Conservation (phyloP, 2,113 vertebrate species). For the Stegostoma tigrinum region DNA sequence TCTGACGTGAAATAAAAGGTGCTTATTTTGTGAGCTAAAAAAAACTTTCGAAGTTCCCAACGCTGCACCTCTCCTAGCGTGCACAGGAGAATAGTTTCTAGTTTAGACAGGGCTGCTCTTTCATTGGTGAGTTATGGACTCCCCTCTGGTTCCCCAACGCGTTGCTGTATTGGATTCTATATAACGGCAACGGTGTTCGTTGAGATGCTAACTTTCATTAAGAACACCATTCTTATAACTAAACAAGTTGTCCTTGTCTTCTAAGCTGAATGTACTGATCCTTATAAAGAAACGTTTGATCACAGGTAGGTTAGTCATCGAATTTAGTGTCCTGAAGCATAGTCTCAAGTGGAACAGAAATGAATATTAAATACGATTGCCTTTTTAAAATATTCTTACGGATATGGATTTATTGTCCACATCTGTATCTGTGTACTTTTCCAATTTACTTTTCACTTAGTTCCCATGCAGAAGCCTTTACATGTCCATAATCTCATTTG, state of each 20-base stretch:
- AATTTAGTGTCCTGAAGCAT: background rate
- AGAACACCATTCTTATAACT: background rate
- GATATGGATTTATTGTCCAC: background rate
- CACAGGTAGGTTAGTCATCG: background rate
- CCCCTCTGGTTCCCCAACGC: background rate
- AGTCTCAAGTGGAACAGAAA: background rate
- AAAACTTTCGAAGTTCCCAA: background rate
- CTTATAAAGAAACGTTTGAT: background rate
- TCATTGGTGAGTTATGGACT: conserved; percentile 10
- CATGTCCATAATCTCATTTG: background rate
- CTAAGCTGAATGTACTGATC: background rate
- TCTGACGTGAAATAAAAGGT: background rate
- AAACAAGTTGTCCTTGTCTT: background rate
- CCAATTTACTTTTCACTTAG: background rate
- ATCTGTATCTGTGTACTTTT: background rate
- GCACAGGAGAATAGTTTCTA: conserved; percentile 8
- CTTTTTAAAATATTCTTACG: background rate
- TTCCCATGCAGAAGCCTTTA: background rate
- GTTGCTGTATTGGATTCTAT: background rate
- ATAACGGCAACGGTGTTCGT: background rate
- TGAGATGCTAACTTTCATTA: background rate
- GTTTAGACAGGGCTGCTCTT: conserved; percentile 15
- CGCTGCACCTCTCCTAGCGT: background rate
- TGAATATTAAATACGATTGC: background rate
- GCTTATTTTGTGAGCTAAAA: conserved; percentile 18